Percentiles rank a stretch among this genome's conserved stretches.
phyloP scores from a whole-genome alignment of 2,888 invertebrate genomes.

The Andrena praecox region DNA sequence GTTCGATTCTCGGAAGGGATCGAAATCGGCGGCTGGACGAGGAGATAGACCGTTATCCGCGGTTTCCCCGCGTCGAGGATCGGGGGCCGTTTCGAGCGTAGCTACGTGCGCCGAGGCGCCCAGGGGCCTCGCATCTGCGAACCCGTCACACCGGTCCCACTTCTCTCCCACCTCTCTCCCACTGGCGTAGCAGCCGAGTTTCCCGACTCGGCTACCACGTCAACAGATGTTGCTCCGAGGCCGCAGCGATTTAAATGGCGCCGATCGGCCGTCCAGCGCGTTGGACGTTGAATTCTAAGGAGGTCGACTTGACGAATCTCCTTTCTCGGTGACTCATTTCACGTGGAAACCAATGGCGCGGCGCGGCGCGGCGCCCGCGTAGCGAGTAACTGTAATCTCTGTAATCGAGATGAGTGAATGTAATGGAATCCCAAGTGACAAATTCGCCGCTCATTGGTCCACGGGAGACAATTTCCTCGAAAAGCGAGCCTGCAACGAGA shows the following conservation, averaged over 20 bases:
- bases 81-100: conserved; percentile 74
- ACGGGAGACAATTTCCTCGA: too few relatives aligned
- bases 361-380: conserved; percentile 22
- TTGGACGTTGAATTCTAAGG: conserved; percentile 26
- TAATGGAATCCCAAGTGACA: too few relatives aligned
- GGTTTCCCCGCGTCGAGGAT: conserved; percentile 59
- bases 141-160: conserved; percentile 84
- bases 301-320: not conserved
- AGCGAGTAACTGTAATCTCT: too few relatives aligned
- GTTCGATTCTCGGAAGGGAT: not conserved
- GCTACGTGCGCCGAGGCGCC: conserved; percentile 56
- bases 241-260: conserved; percentile 48
- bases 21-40: conserved; percentile 19
- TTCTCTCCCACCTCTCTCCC: conserved; percentile 78
- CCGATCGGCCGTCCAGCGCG: conserved; percentile 18
- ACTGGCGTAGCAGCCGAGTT: conserved; percentile 75
- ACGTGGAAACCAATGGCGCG: conserved; percentile 38
- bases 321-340: conserved; percentile 4
- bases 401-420: not conserved
- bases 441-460: too few relatives aligned
- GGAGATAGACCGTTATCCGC: conserved; percentile 51
- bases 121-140: conserved; percentile 80
- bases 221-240: not conserved
- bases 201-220: not conserved
- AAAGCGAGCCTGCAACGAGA: too few relatives aligned